Conservation (phyloP, 2,113 vertebrate species). For the Notarius lentiginosus region DNA sequence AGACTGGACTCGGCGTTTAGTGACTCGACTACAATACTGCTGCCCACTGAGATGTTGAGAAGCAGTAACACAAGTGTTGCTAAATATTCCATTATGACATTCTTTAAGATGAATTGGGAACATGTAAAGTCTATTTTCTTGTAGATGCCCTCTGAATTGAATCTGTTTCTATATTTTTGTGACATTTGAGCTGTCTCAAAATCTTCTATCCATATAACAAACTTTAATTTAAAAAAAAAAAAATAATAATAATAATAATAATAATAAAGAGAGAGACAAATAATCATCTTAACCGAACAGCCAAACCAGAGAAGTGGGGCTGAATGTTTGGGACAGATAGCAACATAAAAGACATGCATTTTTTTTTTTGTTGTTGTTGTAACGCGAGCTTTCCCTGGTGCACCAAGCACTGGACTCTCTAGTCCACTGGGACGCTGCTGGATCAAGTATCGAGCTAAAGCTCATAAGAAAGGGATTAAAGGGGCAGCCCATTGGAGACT, state of each 20-base stretch:
- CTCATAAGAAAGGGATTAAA: slow-evolving; percentile 72
- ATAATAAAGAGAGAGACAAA: not conserved
- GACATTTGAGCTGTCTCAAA: not conserved
- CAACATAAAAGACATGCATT: not conserved
- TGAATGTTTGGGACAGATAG: not conserved
- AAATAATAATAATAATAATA: too few relatives aligned
- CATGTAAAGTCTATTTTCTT: not conserved
- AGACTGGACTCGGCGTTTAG: too few relatives aligned
- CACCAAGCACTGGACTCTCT: not conserved
- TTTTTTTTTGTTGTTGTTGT: slow-evolving; percentile 33
- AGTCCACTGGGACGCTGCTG: slow-evolving; percentile 20
- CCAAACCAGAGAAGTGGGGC: not conserved
- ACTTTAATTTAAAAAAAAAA: not conserved
- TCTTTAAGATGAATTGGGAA: not conserved
- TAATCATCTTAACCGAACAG: not conserved
- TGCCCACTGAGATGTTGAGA: not conserved
- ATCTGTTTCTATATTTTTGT: not conserved
- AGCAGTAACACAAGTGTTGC: not conserved
- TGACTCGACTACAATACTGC: too few relatives aligned
- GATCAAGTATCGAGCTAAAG: slow-evolving; percentile 60
- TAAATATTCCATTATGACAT: not conserved
- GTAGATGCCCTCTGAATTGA: not conserved
- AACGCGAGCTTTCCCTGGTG: slow-evolving; percentile 29
- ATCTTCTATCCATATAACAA: not conserved
- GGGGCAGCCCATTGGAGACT: slow-evolving; percentile 52